Base-by-base conservation (phyloP, 2,797 vertebrate species). In the Florisuga fusca region DNA sequence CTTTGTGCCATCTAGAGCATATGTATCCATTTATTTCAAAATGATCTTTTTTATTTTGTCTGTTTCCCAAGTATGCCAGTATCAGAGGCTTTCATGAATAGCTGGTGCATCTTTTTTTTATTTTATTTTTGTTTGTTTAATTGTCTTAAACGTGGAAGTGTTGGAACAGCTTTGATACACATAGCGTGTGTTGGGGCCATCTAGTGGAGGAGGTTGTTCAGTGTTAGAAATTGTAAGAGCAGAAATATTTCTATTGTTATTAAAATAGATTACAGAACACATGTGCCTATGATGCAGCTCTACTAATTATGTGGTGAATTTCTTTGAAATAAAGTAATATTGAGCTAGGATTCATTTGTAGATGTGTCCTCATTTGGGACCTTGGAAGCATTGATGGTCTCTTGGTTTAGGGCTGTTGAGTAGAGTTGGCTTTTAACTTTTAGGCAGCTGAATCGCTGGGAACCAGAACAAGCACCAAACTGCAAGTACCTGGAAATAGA, bases 181-280 rank as follows among this genome's bases (percentile, higher is more conserved):
- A 12, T 4, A 54, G 33, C 9, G 41, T n/a, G 59, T 29, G 53
- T 46, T 74, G 87, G 93, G 69, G 95, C 94, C 95, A 95, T 78
- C 94, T 97, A 94, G 93, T 96, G 96, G 94, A 89, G 79, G 84
- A 91, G 62, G 43, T 38, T 7, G 14, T 76, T 72, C 59, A 75
- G 57, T 43, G 43, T 84, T 45, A 51, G 46, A 74, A 72, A 25
- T 50, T 46, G 1, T 10, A 45, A 20, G 43, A 57, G 51, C 29
- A 46, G 33, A 55, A 50, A n/a, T 55, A 29, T 6, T 55, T 57
- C 9, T 20, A 4, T 22, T 14, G 41, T 23, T 71, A 34, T 61
- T 81, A 25, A 73, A 84, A 31, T 3, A 53, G 20, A 67, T 22
- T 31, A 17, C 20, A 76, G 33, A 64, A 48, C 0, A 0, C 34